Evolutionary conservation across 2,888 invertebrate species (phyloP).

Genomic region (Drosophila multiciliata): DNA sequence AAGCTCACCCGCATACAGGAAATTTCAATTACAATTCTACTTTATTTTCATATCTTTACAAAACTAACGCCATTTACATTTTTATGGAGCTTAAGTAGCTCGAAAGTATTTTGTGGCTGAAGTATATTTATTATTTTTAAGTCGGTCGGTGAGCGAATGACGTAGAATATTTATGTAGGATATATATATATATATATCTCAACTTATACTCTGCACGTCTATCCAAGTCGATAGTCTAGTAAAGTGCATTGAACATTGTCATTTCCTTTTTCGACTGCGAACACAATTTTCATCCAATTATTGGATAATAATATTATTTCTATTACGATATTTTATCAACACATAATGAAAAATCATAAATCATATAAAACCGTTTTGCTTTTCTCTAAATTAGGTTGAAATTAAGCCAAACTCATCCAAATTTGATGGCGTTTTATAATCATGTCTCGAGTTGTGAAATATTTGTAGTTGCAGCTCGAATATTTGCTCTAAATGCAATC

Average conservation of each 20-base stretch:
- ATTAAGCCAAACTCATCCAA: neutral
- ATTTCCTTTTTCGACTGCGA: too few relatives aligned
- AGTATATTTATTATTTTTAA: neutral
- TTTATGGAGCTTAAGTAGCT: slow-evolving; percentile 7
- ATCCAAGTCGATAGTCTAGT: neutral
- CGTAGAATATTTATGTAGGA: neutral
- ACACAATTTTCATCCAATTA: neutral
- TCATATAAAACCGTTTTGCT: neutral
- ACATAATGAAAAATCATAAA: neutral
- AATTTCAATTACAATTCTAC: slow-evolving; percentile 27
- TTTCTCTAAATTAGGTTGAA: neutral
- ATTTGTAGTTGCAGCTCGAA: neutral
- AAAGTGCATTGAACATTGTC: too few relatives aligned
- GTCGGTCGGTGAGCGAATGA: neutral
- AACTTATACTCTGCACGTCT: neutral
- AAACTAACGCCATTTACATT: slow-evolving; percentile 11
- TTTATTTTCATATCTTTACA: slow-evolving; percentile 17
- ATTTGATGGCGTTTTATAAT: neutral
- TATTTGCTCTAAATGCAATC: slow-evolving; percentile 25
- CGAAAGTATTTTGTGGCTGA: neutral
- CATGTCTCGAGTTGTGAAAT: neutral
- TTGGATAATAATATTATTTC: neutral
- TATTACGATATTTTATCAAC: neutral
- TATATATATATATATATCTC: neutral
- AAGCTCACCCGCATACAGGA: slow-evolving; percentile 29